Conservation (phyloP, 2,113 vertebrate species). For the Otocyon megalotis region DNA sequence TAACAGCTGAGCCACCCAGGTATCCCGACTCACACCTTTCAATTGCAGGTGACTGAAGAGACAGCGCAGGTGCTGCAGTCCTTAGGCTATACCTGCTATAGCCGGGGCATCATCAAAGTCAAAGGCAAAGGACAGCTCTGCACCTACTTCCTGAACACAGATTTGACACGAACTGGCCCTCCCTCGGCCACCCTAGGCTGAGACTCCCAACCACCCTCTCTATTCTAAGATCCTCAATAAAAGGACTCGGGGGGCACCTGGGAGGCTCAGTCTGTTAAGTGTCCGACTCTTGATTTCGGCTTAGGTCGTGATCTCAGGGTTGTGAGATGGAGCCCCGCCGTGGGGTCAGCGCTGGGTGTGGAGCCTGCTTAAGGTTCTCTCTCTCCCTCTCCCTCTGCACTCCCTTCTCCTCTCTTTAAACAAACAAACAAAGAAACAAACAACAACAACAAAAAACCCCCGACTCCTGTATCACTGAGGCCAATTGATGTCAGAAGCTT, state of each 20-base stretch:
- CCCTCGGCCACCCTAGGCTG: conserved; percentile 77
- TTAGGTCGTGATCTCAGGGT: not conserved
- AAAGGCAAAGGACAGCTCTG: conserved; percentile 95
- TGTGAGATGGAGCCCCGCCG: not conserved
- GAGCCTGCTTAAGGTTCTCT: not conserved
- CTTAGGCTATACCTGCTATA: conserved; percentile 89
- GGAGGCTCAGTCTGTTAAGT: not conserved
- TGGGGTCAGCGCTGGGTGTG: not conserved
- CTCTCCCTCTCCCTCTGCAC: not conserved
- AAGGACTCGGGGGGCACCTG: not conserved
- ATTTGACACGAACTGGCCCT: conserved; percentile 79
- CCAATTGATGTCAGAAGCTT: not conserved
- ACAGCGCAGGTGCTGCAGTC: conserved; percentile 88
- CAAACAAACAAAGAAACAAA: too few species aligned
- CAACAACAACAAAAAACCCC: too few species aligned
- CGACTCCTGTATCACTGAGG: not conserved
- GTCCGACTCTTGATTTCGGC: not conserved
- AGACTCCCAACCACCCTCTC: not conserved
- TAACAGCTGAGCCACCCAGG: too few species aligned
- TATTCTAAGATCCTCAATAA: conserved; percentile 41
- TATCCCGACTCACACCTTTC: not conserved
- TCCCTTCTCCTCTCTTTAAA: not conserved
- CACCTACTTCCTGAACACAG: conserved; percentile 92
- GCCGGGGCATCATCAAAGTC: conserved; percentile 91
- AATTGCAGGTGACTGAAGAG: conserved; percentile 92